A percentile compares a stretch with the other conserved stretches of the same genome.
Conservation (phyloP, 2,797 vertebrate species). For the Sorex maritimensis region DNA sequence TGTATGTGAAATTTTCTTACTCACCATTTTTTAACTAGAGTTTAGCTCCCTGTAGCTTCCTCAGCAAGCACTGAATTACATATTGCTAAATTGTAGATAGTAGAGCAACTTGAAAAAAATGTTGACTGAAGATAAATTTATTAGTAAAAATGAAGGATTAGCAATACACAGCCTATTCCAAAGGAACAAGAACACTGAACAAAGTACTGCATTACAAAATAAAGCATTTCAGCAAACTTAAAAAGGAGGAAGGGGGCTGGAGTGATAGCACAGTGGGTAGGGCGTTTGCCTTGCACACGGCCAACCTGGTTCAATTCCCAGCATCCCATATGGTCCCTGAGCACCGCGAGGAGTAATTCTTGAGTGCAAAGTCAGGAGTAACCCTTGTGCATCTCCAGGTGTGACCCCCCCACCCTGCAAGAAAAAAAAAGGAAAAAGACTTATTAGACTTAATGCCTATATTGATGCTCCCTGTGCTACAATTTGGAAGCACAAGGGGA, state of each 20-base stretch:
- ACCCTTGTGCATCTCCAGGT: too few relatives aligned
- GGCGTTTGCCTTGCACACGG: too few relatives aligned
- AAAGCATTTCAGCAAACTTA: neutral
- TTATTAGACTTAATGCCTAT: neutral
- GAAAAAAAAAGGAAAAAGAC: too few relatives aligned
- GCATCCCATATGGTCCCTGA: too few relatives aligned
- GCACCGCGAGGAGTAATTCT: too few relatives aligned
- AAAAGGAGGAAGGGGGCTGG: neutral
- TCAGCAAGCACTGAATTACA: neutral
- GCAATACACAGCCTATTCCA: neutral
- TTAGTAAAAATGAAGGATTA: neutral
- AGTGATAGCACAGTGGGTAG: too few relatives aligned
- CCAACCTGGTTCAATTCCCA: too few relatives aligned
- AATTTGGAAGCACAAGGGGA: neutral
- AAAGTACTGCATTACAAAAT: neutral
- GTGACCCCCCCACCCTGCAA: too few relatives aligned
- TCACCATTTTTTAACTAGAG: neutral
- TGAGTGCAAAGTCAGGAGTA: too few relatives aligned
- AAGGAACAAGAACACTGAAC: neutral
- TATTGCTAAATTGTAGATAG: constrained; percentile 2
- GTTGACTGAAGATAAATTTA: neutral
- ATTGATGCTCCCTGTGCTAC: neutral
- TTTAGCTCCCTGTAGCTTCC: neutral
- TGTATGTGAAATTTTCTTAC: neutral
- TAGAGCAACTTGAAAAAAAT: neutral